Base-by-base conservation (phyloP, 2,113 vertebrate species). In the Alethe diademata region DNA sequence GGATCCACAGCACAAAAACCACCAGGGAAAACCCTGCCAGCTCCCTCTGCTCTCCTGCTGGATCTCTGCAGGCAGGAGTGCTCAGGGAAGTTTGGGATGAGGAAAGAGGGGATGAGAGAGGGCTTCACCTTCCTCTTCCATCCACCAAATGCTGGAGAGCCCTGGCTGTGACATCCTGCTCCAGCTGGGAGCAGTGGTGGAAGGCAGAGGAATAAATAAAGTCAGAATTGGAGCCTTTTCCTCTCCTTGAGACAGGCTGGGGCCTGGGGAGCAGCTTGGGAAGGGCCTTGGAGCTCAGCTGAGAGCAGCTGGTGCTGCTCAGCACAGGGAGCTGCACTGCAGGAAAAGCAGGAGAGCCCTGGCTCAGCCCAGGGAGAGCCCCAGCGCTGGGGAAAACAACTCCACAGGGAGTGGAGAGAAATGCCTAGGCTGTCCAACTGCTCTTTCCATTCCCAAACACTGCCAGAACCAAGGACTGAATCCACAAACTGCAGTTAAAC, bases 231-330 rank as follows among this genome's bases (percentile, higher is more conserved):
- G 48, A 74, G 8, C 43, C 29, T n/a, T 70, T 78, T 40, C 62
- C 42, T 66, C 73, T 62, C 42, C 1, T 1, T 1, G 0, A 2
- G 53, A 31, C 76, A 28, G 40, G 50, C 20, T 17, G 35, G 31
- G 31, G 45, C 50, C 43, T 23, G 58, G 9, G 62, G 19, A 29
- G 48, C 58, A 60, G 40, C 28, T 1, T 9, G 50, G 83, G 50
- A 67, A 69, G 64, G n/a, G 66, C 33, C 65, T 67, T 58, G 61
- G 35, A 62, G 4, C 40, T 25, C 40, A 6, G 54, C 51, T 29
- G 16, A 50, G 19, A 78, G 53, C 53, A 20, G 36, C 0, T 38
- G 26, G 19, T 72, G 28, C 4, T 45, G 66, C 7, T n/a, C 5
- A 10, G 33, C 50, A 5, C 38, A 10, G 38, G 38, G 38, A 38